Evolutionary conservation across 2,113 vertebrate species (phyloP).

Genomic region (Protomyctophum bolini): DNA sequence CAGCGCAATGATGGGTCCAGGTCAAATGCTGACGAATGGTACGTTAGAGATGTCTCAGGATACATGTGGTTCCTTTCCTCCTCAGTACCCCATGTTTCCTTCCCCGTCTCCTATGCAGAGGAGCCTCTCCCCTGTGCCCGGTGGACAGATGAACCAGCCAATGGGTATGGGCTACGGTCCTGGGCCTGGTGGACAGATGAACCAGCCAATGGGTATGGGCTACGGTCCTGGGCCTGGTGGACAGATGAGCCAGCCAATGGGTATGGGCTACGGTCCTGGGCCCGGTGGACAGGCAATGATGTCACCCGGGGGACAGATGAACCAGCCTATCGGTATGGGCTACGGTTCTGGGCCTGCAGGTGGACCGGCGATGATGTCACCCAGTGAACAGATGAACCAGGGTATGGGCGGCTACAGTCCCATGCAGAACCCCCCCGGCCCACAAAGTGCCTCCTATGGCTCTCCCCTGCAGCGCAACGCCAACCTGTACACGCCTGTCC

Average conservation of each 20-base stretch:
- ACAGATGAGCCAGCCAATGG: too few species aligned
- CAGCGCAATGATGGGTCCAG: conserved; percentile 61
- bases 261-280: too few species aligned
- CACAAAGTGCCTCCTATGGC: conserved; percentile 66
- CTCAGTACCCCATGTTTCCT: conserved; percentile 37
- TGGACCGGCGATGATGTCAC: conserved; percentile 15
- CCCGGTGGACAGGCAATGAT: conserved; percentile 8
- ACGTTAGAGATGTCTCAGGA: conserved; percentile 62
- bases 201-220: too few species aligned
- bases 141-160: too few species aligned
- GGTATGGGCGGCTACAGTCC: conserved; percentile 22
- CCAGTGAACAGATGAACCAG: conserved; percentile 43
- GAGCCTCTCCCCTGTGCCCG: conserved; percentile 48
- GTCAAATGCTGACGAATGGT: conserved; percentile 65
- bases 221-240: neutral
- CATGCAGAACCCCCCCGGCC: conserved; percentile 66
- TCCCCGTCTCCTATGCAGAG: conserved; percentile 55
- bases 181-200: too few species aligned
- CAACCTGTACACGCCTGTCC: conserved; percentile 63
- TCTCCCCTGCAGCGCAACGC: conserved; percentile 70
- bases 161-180: too few species aligned
- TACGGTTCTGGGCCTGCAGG: neutral
- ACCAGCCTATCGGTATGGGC: too few species aligned
- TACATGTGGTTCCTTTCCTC: conserved; percentile 44
- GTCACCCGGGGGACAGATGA: neutral